These are phyloP conservation scores for Propithecus coquereli DNA, from an alignment of 2,113 vertebrate genomes.

Conservation along the genomic window DNA sequence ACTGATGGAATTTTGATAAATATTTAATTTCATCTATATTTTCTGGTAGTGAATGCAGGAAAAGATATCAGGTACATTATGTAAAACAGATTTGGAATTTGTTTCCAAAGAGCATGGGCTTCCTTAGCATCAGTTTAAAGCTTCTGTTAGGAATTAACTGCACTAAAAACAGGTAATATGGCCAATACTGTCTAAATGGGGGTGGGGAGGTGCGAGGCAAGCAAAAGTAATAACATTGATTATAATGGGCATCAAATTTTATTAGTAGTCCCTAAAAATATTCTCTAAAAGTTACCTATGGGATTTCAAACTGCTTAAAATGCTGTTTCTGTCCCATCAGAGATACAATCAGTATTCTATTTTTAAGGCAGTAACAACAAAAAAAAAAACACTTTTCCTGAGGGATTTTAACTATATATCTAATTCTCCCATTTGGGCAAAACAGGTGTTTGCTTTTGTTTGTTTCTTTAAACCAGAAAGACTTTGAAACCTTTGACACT, in stretches of 20 bases:
- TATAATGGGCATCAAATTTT: background rate
- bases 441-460: background rate
- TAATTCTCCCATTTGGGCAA: background rate
- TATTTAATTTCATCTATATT: constrained; percentile 24
- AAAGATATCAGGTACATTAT: background rate
- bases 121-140: background rate
- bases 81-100: background rate
- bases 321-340: background rate
- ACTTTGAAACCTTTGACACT: background rate
- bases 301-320: background rate
- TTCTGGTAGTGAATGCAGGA: background rate
- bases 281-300: background rate
- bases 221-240: background rate
- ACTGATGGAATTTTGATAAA: constrained; percentile 29
- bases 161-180: background rate
- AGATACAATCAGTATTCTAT: background rate
- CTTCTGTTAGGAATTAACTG: constrained; percentile 14
- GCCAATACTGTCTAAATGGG: background rate
- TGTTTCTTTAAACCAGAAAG: background rate
- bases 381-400: background rate
- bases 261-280: background rate
- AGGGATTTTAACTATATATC: background rate
- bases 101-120: background rate
- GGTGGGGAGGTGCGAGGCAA: background rate
- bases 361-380: constrained; percentile 9